These are phyloP conservation scores for Agrotis puta DNA, from an alignment of 2,888 invertebrate genomes.

Conservation along the genomic window DNA sequence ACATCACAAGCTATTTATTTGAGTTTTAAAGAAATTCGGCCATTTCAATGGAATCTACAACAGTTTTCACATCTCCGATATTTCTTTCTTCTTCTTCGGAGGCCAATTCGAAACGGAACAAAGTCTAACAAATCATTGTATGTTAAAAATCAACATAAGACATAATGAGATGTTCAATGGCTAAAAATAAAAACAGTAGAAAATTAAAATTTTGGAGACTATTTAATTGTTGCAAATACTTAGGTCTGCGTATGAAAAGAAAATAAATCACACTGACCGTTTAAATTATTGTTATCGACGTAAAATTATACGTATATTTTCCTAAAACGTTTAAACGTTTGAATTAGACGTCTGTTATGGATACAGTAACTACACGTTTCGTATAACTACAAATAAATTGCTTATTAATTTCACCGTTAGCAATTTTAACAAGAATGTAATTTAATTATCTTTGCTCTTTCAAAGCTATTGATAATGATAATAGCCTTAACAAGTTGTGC, in stretches of 20 bases:
- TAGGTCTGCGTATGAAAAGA: no score
- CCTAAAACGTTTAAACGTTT: not conserved
- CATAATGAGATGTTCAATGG: not conserved
- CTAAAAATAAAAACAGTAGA: not conserved
- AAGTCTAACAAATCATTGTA: not conserved
- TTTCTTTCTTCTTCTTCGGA: not conserved
- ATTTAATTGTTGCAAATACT: not conserved
- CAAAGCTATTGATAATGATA: not conserved
- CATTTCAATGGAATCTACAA: not conserved
- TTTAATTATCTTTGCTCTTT: not conserved
- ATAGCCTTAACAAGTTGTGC: conserved; percentile 1
- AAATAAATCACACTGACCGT: no score
- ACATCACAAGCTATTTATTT: no score
- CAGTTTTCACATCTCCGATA: no score
- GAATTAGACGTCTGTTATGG: no score
- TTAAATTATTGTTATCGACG: no score
- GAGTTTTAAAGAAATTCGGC: not conserved
- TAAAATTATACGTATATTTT: not conserved
- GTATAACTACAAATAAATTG: not conserved
- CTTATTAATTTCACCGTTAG: conserved; percentile 1
- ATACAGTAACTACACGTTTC: no score
- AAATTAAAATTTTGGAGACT: not conserved
- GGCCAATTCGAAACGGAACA: not conserved
- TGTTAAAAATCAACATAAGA: not conserved
- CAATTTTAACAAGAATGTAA: conserved; percentile 1